Base-by-base conservation (phyloP, 2,113 vertebrate genomes). In the Phyllostomus hastatus region DNA sequence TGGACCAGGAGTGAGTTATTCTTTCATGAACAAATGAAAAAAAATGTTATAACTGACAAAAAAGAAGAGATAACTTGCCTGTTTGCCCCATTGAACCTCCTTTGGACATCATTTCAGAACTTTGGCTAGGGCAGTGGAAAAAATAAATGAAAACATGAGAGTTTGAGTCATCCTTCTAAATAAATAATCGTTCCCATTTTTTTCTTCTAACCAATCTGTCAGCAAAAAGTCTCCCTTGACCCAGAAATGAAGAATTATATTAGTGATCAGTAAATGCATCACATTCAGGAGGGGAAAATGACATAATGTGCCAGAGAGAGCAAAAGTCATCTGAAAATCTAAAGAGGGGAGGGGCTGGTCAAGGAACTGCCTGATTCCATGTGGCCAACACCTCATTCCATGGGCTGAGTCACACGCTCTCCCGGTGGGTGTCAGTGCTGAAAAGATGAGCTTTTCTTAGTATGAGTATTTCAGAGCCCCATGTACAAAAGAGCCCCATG, bases 151-250 rank as follows among this genome's bases (percentile, higher is more conserved):
- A 94, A 98, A 91, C 87, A 69, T 85, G 61, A 95, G 19, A 7
- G 59, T 94, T 91, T n/a, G 79, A 93, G 80, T 92, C 78, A 97
- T 97, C 66, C 82, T 84, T 97, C 38, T 31, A 87, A 89, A 72
- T 83, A 92, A 97, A 97, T 92, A 82, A 82, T 22, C 61, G 96
- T 96, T 95, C 89, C 64, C 85, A 88, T 94, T 81, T 57, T 87
- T 87, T 81, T 90, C 28, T 96, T 61, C 28, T 9, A 97, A 0
- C 35, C n/a, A 89, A 16, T 52, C 91, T 97, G 31, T 79, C 90
- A 95, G 31, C 67, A 85, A 73, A 57, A 97, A 66, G 75, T 93
- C 12, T 96, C 61, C 38, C 69, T 78, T 85, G 81, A 86, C 54
- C 5, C 24, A 91, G 12, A 48, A 94, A 33, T 14, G 9, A 98